Evolutionary conservation across 1,140 invertebrate genomes (phyloP).

Genomic region (Bombus impatiens): DNA sequence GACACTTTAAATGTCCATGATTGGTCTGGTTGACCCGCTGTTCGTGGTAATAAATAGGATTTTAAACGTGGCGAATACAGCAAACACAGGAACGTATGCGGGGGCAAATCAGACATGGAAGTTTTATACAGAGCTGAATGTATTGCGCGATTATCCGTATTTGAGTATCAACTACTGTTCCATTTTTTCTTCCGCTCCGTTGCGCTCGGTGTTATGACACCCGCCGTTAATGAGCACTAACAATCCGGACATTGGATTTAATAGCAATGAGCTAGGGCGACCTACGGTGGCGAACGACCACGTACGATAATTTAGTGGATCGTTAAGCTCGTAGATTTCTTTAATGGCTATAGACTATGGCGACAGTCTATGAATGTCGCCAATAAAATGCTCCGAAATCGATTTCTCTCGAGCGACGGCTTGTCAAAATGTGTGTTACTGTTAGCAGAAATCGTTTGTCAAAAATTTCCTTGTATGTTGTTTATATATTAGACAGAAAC

Average conservation of each 20-base stretch:
- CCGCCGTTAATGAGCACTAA: conserved; percentile 53
- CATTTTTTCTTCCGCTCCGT: conserved; percentile 41
- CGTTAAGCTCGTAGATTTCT: conserved; percentile 56
- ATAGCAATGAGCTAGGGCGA: conserved; percentile 34
- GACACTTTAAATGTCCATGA: background rate
- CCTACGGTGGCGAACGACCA: background rate
- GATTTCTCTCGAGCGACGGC: background rate
- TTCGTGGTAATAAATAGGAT: background rate
- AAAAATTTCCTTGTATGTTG: background rate
- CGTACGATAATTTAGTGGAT: conserved; percentile 55
- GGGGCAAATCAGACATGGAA: background rate
- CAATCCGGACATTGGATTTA: conserved; percentile 43
- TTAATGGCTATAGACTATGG: background rate
- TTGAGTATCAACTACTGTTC: conserved; percentile 25
- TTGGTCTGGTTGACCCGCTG: background rate
- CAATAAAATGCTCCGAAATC: conserved; percentile 27
- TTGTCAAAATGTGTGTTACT: background rate
- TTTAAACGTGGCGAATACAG: background rate
- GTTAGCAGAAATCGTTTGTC: background rate
- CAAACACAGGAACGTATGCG: background rate
- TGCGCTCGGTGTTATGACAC: conserved; percentile 35
- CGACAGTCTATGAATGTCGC: conserved; percentile 15
- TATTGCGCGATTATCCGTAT: conserved; percentile 38
- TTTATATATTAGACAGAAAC: too few species aligned
- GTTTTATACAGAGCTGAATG: background rate